These are phyloP conservation scores for Clostera curtula DNA, from an alignment of 2,888 invertebrate species.

Conservation along the genomic window DNA sequence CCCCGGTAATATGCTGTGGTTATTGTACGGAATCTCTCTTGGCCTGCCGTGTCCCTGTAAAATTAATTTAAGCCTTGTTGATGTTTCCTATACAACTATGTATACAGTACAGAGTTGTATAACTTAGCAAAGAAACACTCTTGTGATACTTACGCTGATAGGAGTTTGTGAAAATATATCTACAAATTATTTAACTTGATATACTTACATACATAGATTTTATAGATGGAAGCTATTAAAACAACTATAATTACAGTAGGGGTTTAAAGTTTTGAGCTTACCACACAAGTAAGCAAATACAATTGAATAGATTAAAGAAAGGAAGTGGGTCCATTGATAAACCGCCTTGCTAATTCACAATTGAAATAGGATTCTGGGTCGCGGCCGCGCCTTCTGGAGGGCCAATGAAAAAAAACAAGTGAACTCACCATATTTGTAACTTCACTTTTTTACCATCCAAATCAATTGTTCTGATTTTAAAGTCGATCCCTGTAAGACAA, in stretches of 20 bases:
- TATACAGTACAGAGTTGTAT: no score
- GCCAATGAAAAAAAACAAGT: constrained; percentile 1
- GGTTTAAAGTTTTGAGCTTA: no score
- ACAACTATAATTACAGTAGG: no score
- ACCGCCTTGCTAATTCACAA: constrained; percentile 16
- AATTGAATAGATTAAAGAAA: constrained; percentile 20
- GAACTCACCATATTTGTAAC: constrained; percentile 96
- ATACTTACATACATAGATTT: no score
- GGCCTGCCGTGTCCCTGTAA: constrained; percentile 99
- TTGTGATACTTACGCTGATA: no score
- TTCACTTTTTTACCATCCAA: constrained; percentile 99
- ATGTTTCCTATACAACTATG: no score
- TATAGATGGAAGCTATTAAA: no score
- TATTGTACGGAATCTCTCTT: constrained; percentile 98
- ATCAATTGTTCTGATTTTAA: constrained; percentile 99
- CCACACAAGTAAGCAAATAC: no score
- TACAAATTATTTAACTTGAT: no score
- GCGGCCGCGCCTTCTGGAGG: constrained; percentile 11
- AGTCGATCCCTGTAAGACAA: constrained; percentile 97
- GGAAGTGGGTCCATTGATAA: constrained; percentile 21
- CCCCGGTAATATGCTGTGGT: constrained; percentile 99
- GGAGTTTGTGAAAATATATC: no score
- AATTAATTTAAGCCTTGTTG: no score
- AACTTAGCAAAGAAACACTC: no score
- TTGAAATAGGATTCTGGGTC: constrained; percentile 9